Conservation (phyloP, 2,797 vertebrate species). For the Knipowitschia caucasica region DNA sequence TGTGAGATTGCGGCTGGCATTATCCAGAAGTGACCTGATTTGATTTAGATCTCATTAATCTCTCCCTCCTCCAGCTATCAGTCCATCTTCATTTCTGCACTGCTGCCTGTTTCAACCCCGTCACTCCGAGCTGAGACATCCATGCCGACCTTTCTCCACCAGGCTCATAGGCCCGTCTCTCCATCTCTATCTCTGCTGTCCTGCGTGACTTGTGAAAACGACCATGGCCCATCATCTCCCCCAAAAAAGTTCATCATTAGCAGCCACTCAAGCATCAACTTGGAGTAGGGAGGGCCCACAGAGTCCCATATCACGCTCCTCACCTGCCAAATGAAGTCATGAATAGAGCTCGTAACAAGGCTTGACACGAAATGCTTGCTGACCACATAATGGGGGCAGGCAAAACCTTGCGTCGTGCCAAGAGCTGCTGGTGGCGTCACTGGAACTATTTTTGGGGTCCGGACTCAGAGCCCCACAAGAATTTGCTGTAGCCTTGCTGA, state of each 20-base stretch:
- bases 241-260: slow-evolving; percentile 47
- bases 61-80: slow-evolving; percentile 22
- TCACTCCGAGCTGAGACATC: slow-evolving; percentile 12
- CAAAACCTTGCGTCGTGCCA: slow-evolving; percentile 23
- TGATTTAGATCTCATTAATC: slow-evolving; percentile 71
- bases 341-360: slow-evolving; percentile 24
- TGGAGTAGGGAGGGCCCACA: slow-evolving; percentile 4
- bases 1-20: slow-evolving; percentile 54
- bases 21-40: slow-evolving; percentile 69
- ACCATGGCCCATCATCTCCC: slow-evolving; percentile 28
- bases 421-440: slow-evolving; percentile 17
- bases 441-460: slow-evolving; percentile 37
- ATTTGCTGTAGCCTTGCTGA: slow-evolving; percentile 37
- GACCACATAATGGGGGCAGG: slow-evolving; percentile 18
- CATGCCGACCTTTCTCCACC: slow-evolving; percentile 32
- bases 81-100: slow-evolving; percentile 6
- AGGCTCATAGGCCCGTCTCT: slow-evolving; percentile 18
- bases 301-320: slow-evolving; percentile 15
- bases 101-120: slow-evolving; percentile 7
- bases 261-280: slow-evolving; percentile 29
- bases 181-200: slow-evolving; percentile 21
- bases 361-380: slow-evolving; percentile 15
- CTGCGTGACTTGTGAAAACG: slow-evolving; percentile 22
- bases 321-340: slow-evolving; percentile 30
- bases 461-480: slow-evolving; percentile 29